phyloP scores from a whole-genome alignment of 1,140 invertebrate genomes.

The Drosophila grimshawi region DNA sequence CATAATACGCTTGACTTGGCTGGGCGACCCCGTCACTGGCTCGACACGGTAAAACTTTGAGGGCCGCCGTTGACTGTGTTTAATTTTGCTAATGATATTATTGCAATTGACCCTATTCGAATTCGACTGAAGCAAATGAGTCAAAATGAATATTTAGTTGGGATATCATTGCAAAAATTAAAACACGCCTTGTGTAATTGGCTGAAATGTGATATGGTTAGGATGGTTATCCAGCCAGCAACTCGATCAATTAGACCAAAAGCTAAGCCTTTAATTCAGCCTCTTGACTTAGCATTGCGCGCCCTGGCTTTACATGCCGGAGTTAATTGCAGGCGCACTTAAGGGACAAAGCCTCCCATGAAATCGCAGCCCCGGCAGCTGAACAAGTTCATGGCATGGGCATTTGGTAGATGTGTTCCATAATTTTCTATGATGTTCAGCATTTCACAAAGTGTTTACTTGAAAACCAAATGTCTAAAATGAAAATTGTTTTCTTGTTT shows the following conservation, averaged over 20 bases:
- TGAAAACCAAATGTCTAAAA: constrained; percentile 61
- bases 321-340: constrained; percentile 62
- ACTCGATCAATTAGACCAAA: constrained; percentile 69
- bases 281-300: constrained; percentile 3
- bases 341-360: constrained; percentile 32
- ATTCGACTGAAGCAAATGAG: constrained; percentile 77
- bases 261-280: constrained; percentile 64
- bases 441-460: constrained; percentile 70
- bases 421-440: constrained; percentile 62
- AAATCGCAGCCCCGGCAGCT: constrained; percentile 16
- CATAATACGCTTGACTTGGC: constrained; percentile 79
- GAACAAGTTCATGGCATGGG: neutral
- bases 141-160: constrained; percentile 80
- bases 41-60: constrained; percentile 62
- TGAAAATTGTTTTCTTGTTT: constrained; percentile 77
- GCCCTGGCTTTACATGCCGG: constrained; percentile 17
- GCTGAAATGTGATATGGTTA: constrained; percentile 72
- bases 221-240: constrained; percentile 29
- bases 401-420: neutral
- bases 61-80: constrained; percentile 60
- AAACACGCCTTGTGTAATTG: constrained; percentile 64
- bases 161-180: constrained; percentile 37
- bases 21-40: constrained; percentile 53
- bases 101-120: constrained; percentile 82
- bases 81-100: constrained; percentile 83